Evolutionary conservation across 1,140 invertebrate species (phyloP).

Genomic region (Xylocopa sonorina): DNA sequence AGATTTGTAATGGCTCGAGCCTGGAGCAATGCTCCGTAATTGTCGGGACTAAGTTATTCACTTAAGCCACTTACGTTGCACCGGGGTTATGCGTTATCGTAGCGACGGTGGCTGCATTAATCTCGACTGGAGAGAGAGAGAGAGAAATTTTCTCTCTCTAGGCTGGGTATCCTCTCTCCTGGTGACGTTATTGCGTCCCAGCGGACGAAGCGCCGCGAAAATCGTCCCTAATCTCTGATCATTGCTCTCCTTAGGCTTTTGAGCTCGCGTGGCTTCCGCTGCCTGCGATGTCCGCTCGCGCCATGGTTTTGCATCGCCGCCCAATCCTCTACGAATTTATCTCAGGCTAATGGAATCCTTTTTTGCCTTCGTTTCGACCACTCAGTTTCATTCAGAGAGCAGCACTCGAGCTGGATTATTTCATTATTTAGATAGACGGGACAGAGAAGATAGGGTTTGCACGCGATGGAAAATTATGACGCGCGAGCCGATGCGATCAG

Average conservation of each 20-base stretch:
- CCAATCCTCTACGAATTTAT: background rate
- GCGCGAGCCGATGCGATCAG: background rate
- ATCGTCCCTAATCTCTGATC: slow-evolving; percentile 57
- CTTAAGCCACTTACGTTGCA: slow-evolving; percentile 65
- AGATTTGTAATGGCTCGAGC: slow-evolving; percentile 55
- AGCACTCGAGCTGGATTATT: background rate
- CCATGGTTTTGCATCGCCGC: background rate
- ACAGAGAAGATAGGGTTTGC: too few relatives aligned
- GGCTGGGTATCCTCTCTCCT: background rate
- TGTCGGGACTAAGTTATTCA: slow-evolving; percentile 71
- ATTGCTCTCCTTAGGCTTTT: slow-evolving; percentile 22
- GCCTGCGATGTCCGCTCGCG: background rate
- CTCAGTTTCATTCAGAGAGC: too few relatives aligned
- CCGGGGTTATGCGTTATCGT: slow-evolving; percentile 67
- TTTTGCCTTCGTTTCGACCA: background rate
- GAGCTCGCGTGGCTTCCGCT: slow-evolving; percentile 7
- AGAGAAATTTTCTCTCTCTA: slow-evolving; percentile 20
- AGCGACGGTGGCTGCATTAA: slow-evolving; percentile 63
- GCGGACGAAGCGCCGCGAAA: slow-evolving; percentile 39
- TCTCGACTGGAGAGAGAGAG: slow-evolving; percentile 50
- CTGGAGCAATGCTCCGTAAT: slow-evolving; percentile 61
- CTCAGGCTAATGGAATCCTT: background rate
- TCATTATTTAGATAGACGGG: background rate
- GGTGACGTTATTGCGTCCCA: slow-evolving; percentile 21
- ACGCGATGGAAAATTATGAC: background rate